Base-by-base conservation (phyloP, 2,113 vertebrate genomes). In the Sinocyclocheilus rhinocerous region DNA sequence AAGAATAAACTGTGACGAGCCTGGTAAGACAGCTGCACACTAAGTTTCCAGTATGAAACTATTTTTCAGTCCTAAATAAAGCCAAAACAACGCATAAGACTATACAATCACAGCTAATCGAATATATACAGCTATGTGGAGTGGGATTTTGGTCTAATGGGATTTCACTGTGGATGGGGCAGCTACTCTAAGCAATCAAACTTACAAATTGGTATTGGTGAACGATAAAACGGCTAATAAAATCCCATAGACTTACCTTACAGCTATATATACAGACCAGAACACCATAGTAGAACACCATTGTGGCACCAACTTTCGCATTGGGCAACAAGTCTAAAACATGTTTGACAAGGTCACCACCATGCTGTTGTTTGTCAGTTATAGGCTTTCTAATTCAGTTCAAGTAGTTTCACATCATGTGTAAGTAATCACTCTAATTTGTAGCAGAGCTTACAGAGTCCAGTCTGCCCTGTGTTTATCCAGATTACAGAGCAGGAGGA, bases 11-110 rank as follows among this genome's bases (percentile, higher is more conserved):
- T 96, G 95, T 0, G 86, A 93, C 50, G 84, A 78, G 57, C 88
- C 93, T 93, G 95, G 96, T 97, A 45, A 86, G 93, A 81, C 5
- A 18, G 70, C 20, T 42, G 42, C 7, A 42, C 42, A 42, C 7
- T 9, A 42, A 42, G 7, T 42, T 42, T 42, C 42, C 42, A 42
- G 42, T 42, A 42, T 42, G 42, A 42, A 42, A 42, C 42, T 0
- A 42, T 8, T 42, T 42, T 42, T 42, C 8, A 42, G 7, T 42
- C 42, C 42, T 42, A 42, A 42, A 42, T 42, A 42, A 42, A 9
- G 5, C 42, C 42, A 42, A 42, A 42, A 42, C 7, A 55, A 55
- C n/a, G 11, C 70, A n/a, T 9, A 3, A 52, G 16, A 15, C 4
- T 0, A 26, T 26, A 18, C 26, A 76, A 52, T 52, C 7, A 26